Evolutionary conservation across 2,888 invertebrate genomes (phyloP).

Genomic region (Meta bourneti): DNA sequence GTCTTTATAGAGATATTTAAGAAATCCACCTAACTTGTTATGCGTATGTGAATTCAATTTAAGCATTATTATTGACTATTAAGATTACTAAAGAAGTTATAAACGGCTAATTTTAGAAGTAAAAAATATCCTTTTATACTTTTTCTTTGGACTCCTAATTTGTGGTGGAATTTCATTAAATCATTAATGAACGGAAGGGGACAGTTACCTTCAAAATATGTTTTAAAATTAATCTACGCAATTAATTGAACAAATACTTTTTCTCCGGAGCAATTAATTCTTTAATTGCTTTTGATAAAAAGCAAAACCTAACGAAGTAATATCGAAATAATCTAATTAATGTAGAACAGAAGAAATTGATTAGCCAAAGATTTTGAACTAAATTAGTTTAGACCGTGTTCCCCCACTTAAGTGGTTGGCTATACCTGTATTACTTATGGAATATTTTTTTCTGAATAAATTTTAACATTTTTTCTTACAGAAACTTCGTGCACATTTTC

Average conservation of each 20-base stretch:
- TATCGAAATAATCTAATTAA: conserved; percentile 30
- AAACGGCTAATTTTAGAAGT: not conserved
- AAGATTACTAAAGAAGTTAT: too few species aligned
- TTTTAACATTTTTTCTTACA: too few species aligned
- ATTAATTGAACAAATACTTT: conserved; percentile 33
- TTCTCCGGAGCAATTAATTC: conserved; percentile 32
- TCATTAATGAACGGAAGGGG: conserved; percentile 4
- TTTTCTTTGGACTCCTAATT: not conserved
- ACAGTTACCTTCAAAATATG: conserved; percentile 22
- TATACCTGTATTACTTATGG: not conserved
- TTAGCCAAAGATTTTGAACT: conserved; percentile 42
- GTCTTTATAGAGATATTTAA: too few species aligned
- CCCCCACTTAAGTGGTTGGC: not conserved
- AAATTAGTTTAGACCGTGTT: conserved; percentile 16
- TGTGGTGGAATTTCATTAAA: not conserved
- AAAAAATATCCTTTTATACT: conserved; percentile 9
- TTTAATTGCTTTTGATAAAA: conserved; percentile 43
- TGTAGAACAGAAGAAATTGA: conserved; percentile 43
- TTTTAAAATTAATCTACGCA: conserved; percentile 44
- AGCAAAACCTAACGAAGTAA: not conserved
- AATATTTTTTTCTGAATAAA: not conserved
- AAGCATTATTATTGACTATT: too few species aligned
- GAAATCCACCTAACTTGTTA: too few species aligned
- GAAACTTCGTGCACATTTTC: too few species aligned
- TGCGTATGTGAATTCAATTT: too few species aligned